Evolutionary conservation across 2,888 invertebrate genomes (phyloP), one percentile per base, ranked within the genome.

Genomic region (Nymphalis c-album): DNA sequence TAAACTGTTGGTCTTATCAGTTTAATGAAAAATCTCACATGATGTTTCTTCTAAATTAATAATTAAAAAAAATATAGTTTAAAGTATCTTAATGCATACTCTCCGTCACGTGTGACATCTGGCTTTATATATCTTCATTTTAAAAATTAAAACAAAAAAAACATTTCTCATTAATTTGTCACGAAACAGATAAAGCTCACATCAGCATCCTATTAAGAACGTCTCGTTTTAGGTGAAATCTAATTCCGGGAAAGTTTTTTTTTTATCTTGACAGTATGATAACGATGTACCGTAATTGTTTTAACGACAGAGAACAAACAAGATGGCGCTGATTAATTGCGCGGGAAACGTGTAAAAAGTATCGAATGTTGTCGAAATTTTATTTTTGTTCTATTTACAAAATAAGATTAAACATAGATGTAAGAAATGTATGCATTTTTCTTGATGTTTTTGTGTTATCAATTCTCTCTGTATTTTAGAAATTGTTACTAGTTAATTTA

Each of bases 271-370:
- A 89, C 91, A 89, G 85, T 76, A 85, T 90, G 91, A 91, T 87
- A 87, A 78, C 82, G 80, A 74, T 70, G 62, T 77, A 75, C 80
- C 79, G 77, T 90, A 91, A 91, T 91, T 91, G 91, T 79, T 83
- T 83, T 85, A 91, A 91, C 79, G 91, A 91, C 86, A 87, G 89
- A 84, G 80, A 79, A 78, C 77, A 75, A 76, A 84, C 86, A 80
- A 85, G 86, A 82, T 75, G 76, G 73, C 74, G 55, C 77, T 86
- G 86, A 89, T 84, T 79, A 84, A 90, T 90, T 75, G 77, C 77
- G 78, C 80, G 83, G 78, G 83, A 84, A 84, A 80, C 68, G 79
- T 74, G 75, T 84, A 88, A 88, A 87, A 86, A 82, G 80, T 81
- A 79, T 77, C 75, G 82, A 82, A 45, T 55, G 17, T 59, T 50